These are phyloP conservation scores for Drosophila acutilabella DNA, from an alignment of 2,888 invertebrate species.

Conservation along the genomic window DNA sequence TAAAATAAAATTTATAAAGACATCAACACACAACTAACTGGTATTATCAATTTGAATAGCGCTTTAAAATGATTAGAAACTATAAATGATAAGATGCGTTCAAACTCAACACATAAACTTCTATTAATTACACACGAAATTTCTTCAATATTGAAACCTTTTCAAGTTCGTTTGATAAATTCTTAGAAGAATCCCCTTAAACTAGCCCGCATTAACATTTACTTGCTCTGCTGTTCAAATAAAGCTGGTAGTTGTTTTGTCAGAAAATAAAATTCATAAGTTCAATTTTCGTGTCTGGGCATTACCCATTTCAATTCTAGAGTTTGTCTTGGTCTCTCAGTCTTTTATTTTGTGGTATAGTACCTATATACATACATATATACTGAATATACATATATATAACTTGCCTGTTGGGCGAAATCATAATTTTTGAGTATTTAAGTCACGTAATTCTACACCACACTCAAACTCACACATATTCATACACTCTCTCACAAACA, in stretches of 20 bases:
- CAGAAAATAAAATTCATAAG: slow-evolving; percentile 40
- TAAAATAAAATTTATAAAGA: not conserved
- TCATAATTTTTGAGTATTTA: slow-evolving; percentile 77
- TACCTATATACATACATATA: slow-evolving; percentile 2
- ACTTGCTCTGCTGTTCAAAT: slow-evolving; percentile 24
- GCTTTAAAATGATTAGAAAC: not conserved
- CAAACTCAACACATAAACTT: too few species aligned
- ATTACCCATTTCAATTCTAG: slow-evolving; percentile 17
- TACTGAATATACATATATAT: slow-evolving; percentile 11
- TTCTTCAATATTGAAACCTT: not conserved
- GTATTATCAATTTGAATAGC: not conserved
- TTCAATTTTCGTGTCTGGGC: slow-evolving; percentile 37
- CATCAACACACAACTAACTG: not conserved
- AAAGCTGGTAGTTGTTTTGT: slow-evolving; percentile 26
- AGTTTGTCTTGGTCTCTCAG: slow-evolving; percentile 20
- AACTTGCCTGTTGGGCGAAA: slow-evolving; percentile 61
- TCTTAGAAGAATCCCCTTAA: not conserved
- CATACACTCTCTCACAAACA: not conserved
- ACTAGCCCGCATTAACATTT: slow-evolving; percentile 22
- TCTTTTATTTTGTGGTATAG: slow-evolving; percentile 1
- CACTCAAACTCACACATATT: slow-evolving; percentile 25
- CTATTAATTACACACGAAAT: too few species aligned
- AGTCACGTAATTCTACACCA: slow-evolving; percentile 66
- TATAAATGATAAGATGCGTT: too few species aligned
- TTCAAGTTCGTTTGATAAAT: not conserved